Conservation (phyloP, 2,113 vertebrate genomes). For the Rhabdornis inornatus region DNA sequence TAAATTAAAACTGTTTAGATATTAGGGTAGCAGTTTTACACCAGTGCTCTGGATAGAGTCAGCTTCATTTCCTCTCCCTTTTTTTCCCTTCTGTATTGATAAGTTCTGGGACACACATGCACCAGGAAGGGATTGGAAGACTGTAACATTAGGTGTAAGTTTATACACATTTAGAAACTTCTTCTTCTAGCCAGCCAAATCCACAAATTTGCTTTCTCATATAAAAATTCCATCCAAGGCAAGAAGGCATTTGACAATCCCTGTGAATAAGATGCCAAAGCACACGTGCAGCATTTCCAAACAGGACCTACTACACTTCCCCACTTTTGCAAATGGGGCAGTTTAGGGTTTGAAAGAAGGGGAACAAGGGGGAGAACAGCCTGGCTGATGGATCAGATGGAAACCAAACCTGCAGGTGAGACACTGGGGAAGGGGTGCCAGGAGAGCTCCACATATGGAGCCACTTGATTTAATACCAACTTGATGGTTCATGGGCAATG, state of each 20-base stretch:
- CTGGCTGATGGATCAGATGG: background rate
- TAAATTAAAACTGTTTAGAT: constrained; percentile 49
- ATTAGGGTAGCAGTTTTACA: background rate
- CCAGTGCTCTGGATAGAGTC: background rate
- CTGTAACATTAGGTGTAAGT: too few species aligned
- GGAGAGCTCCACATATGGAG: fast-evolving
- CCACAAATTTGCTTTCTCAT: background rate
- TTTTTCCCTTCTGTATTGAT: background rate
- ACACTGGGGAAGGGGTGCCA: background rate
- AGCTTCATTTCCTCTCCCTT: background rate
- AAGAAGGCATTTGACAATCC: background rate
- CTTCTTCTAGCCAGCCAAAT: background rate
- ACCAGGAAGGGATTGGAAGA: background rate
- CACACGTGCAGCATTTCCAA: background rate
- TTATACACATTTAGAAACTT: background rate
- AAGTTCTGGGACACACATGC: background rate
- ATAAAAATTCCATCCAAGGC: background rate
- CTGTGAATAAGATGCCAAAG: background rate
- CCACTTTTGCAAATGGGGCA: background rate
- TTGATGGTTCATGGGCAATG: background rate
- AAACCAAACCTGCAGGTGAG: background rate
- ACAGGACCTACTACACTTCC: background rate
- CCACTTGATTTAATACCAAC: background rate
- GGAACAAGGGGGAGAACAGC: background rate
- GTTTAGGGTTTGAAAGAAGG: background rate